phyloP scores from a whole-genome alignment of 2,888 invertebrate species.

The Philereme vetulata region DNA sequence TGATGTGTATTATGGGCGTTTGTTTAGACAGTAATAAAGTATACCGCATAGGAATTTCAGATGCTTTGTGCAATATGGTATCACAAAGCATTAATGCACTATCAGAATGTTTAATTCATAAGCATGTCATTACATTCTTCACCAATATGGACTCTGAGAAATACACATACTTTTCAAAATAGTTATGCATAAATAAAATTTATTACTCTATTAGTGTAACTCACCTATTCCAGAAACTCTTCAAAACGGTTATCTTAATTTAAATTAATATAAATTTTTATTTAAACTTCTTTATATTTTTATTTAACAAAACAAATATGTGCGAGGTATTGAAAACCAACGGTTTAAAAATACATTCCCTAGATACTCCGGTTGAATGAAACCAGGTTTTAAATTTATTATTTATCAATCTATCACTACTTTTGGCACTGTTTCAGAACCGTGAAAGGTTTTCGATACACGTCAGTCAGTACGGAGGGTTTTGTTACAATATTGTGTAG shows the following conservation, averaged over 20 bases:
- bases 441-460: slow-evolving; percentile 22
- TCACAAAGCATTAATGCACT: neutral
- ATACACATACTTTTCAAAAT: no score
- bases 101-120: neutral
- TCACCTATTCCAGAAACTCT: no score
- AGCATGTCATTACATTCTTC: no score
- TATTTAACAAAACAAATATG: no score
- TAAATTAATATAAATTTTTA: no score
- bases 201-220: no score
- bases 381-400: slow-evolving; percentile 6
- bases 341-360: no score
- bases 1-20: slow-evolving; percentile 29
- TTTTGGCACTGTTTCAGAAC: slow-evolving; percentile 18
- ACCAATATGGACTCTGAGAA: no score
- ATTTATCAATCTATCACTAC: slow-evolving; percentile 16
- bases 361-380: neutral
- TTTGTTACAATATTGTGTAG: slow-evolving; percentile 16
- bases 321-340: no score
- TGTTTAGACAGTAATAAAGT: slow-evolving; percentile 22
- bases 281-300: no score
- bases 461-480: slow-evolving; percentile 20
- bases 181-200: no score
- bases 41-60: slow-evolving; percentile 8
- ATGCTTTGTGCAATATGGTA: neutral
- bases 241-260: no score